Evolutionary conservation across 1,140 invertebrate genomes (phyloP), one percentile per base, ranked within the genome.

Genomic region (Caenorhabditis tropicalis): DNA sequence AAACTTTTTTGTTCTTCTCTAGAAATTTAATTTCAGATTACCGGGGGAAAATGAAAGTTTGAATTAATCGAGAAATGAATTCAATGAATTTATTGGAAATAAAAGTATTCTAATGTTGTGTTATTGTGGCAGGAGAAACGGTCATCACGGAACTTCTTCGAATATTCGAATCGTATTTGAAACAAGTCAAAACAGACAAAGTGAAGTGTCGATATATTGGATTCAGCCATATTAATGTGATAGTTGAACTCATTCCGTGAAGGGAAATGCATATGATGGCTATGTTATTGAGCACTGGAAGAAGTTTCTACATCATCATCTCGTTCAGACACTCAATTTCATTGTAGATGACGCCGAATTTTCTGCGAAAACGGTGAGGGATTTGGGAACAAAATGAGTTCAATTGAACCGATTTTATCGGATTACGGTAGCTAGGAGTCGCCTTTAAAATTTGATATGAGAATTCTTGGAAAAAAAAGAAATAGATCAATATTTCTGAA

Each of bases 61-160:
- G 27, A 31, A 60, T 36, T 70, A 36, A 33, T 39, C 60, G 60
- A 70, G 60, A 39, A 36, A 70, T 36, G 39, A 70, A 36, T 19
- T 7, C 19, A n/a, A 36, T 12, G 10, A 7, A 19, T 9, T 70
- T 39, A 27, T 19, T 60, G 27, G 12, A 60, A 31, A 31, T 0
- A 29, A 12, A 19, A 7, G 9, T 12, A 31, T 24, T 29, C 27
- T 60, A n/a, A 7, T 60, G 60, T n/a, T 70, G 60, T 16, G 60
- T 70, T 36, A 70, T 27, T 16, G 60, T 70, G 19, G 33, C 60
- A 19, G 60, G 60, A 0, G 60, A 70, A 31, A 70, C 60, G 60
- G 60, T 70, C 60, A 70, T 70, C 31, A 70, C 60, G 60, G 60
- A 70, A 36, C 60, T 70, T 70, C 60, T 33, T 36, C 60, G 60